Evolutionary conservation across 2,888 invertebrate genomes (phyloP), one percentile per base, ranked within the genome.

Genomic region (Dichetophora obliterata): DNA sequence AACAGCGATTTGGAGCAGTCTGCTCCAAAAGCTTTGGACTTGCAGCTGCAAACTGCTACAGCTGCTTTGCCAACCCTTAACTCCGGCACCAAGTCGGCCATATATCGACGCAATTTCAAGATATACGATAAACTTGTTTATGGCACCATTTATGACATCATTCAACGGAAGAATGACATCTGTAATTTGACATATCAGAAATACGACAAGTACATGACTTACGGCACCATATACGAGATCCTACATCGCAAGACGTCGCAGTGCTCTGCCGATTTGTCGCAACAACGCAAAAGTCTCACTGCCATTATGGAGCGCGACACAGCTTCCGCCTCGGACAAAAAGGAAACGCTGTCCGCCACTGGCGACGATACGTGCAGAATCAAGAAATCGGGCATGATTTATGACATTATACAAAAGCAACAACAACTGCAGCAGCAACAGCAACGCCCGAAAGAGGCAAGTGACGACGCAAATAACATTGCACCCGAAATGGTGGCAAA

Each of bases 191-290:
- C 88, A 14, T 88, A 87, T 81, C 88, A 88, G 76, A 88, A 89
- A 75, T 90, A 89, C 79, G 89, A 89, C 82, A 89, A 89, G 75
- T 89, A 90, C 79, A 90, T 89, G 89, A 90, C 89, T 37, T 89
- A 89, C 78, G 90, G 90, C 75, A 90, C 90, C 68, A 89, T 90
- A 74, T 90, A 90, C 80, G 90, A 90, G 81, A 90, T 90, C 80
- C 77, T 89, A 54, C 89, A 90, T 81, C 87, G 89, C 48, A 89
- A 90, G 78, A 85, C 87, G 5, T 84, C 87, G 3, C 87, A 87
- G 52, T 48, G 27, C 63, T n/a, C 48, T 75, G 61, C 57, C 66
- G 79, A 82, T 59, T 86, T 88, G 34, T 77, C 85, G 34, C 88
- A 88, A 80, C 88, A 89, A 75, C 85, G 89, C 9, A 89, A 88